Evolutionary conservation across 1,140 invertebrate species (phyloP), one percentile per base, ranked within the genome.

Genomic region (Chrysopa pallens): DNA sequence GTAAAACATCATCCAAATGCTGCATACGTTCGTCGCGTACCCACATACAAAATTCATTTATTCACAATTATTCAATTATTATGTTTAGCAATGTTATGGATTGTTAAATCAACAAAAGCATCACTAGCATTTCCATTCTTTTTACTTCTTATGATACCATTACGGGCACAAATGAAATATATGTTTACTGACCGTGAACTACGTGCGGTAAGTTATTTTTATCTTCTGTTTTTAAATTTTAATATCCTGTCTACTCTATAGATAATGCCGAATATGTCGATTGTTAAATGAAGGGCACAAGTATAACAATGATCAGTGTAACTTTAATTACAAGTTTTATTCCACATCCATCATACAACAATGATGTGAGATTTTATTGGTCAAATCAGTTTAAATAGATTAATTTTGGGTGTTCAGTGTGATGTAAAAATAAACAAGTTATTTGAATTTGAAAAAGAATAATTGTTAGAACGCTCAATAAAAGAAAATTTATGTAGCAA

Each of bases 121-220:
- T 88, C 90, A 1, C 68, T 95, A 6, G 83, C 83, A 6, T 81
- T 95, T 56, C 92, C 92, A 3, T 92, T 96, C 60, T 85, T 93
- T 58, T 70, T 95, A 11, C 78, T 94, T 33, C 62, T 93, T 29
- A 84, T 94, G 76, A 78, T 95, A 45, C 90, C 91, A 2, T 63
- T 94, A 17, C 69, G 91, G 36, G 72, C 76, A 44, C 70, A 82
- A 38, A 64, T 96, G 48, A 68, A 59, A 6, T 67, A 68, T 38
- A 59, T 89, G 33, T 95, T 91, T 59, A 83, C 77, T 2, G 66
- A 76, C 1, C 62, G 76, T 38, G 90, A 95, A 62, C 61, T 95
- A 29, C 65, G 78, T 57, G 84, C 84, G 48, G 82, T 86, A 73
- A 74, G 73, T 69, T 46, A 40, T 38, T 41, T 36, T 29, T 12